phyloP scores from a whole-genome alignment of 1,140 invertebrate genomes.

The Drosophila pandora region DNA sequence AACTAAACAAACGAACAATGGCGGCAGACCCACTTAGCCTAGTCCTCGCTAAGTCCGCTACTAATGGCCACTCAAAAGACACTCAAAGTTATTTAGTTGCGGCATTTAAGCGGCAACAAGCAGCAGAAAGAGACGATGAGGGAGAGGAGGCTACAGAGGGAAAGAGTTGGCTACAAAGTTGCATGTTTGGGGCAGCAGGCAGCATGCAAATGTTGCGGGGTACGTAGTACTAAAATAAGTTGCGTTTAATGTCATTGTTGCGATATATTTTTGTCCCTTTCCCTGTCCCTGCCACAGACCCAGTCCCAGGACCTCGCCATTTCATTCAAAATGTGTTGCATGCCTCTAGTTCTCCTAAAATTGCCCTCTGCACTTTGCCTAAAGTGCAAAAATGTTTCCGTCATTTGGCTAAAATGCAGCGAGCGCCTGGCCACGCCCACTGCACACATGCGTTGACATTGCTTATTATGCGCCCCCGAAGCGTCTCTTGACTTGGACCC shows the following conservation, averaged over 20 bases:
- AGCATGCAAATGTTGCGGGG: conserved; percentile 60
- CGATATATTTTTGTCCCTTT: conserved; percentile 68
- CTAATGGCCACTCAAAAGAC: conserved; percentile 80
- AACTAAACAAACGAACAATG: conserved; percentile 38
- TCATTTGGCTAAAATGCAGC: conserved; percentile 64
- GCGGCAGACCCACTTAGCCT: conserved; percentile 61
- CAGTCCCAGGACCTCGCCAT: not conserved
- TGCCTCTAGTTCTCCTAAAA: conserved; percentile 24
- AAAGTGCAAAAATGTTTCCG: conserved; percentile 81
- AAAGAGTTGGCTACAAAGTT: conserved; percentile 53
- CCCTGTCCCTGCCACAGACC: conserved; percentile 13
- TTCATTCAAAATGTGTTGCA: conserved; percentile 1
- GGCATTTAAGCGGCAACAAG: conserved; percentile 67
- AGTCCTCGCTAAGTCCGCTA: conserved; percentile 57
- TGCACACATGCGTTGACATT: conserved; percentile 75
- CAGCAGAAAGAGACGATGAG: not conserved
- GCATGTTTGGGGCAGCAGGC: conserved; percentile 35
- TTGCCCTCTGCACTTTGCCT: conserved; percentile 69
- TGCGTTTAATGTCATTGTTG: conserved; percentile 82
- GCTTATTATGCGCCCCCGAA: conserved; percentile 63
- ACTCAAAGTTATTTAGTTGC: conserved; percentile 80
- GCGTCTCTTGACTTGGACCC: conserved; percentile 28
- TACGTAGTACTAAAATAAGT: conserved; percentile 62
- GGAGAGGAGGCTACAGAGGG: not conserved
- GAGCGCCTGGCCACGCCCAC: conserved; percentile 17